Evolutionary conservation across 1,140 invertebrate species (phyloP).

Genomic region (Trachymyrmex cornetzi): DNA sequence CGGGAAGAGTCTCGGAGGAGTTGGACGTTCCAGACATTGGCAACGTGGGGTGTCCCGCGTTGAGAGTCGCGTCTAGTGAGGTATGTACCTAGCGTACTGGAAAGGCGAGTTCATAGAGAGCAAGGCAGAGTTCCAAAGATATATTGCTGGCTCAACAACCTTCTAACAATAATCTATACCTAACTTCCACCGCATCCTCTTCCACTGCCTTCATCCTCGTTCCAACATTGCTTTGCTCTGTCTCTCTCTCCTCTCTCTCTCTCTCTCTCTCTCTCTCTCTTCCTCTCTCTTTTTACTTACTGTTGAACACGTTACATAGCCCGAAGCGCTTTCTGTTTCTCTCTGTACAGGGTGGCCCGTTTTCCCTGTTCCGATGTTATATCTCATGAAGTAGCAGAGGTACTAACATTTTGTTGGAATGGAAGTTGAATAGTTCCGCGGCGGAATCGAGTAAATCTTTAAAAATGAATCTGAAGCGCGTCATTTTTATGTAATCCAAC

Average conservation of each 20-base stretch:
- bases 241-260: neutral
- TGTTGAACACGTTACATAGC: constrained; percentile 16
- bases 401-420: constrained; percentile 32
- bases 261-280: constrained; percentile 2
- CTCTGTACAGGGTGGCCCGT: constrained; percentile 17
- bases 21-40: constrained; percentile 46
- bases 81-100: constrained; percentile 58
- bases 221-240: neutral
- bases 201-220: neutral
- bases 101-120: constrained; percentile 61
- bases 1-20: constrained; percentile 10
- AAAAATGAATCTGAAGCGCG: neutral
- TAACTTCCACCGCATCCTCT: constrained; percentile 41
- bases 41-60: constrained; percentile 44
- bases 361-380: constrained; percentile 11
- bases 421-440: constrained; percentile 2
- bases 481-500: constrained; percentile 4
- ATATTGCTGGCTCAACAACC: constrained; percentile 70
- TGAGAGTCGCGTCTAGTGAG: constrained; percentile 51
- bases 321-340: constrained; percentile 39
- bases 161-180: constrained; percentile 74
- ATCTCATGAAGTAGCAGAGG: constrained; percentile 9
- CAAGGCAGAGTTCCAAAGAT: constrained; percentile 65
- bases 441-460: constrained; percentile 25
- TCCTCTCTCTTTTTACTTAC: constrained; percentile 1